Conservation (phyloP, 2,888 invertebrate genomes). For the Drosophila cyrtoloma region DNA sequence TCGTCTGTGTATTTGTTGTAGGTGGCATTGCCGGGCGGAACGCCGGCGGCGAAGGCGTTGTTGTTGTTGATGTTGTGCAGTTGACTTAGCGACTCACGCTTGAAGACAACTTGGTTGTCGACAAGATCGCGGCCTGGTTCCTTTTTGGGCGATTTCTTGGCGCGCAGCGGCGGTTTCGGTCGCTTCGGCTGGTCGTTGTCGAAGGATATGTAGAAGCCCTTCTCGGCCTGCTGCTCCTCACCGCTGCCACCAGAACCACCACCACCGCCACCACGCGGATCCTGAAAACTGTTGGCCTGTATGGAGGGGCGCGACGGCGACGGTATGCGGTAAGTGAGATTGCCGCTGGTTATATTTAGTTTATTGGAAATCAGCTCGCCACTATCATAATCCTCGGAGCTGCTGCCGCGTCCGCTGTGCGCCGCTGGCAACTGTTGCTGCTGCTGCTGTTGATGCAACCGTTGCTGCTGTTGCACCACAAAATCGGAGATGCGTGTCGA, state of each 20-base stretch:
- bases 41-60: slow-evolving; percentile 70
- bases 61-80: slow-evolving; percentile 86
- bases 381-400: slow-evolving; percentile 86
- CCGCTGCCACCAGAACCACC: slow-evolving; percentile 69
- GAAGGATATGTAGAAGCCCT: slow-evolving; percentile 97
- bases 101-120: slow-evolving; percentile 75
- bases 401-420: slow-evolving; percentile 87
- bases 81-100: slow-evolving; percentile 83
- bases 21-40: slow-evolving; percentile 75
- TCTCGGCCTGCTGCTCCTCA: slow-evolving; percentile 87
- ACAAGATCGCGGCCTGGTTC: slow-evolving; percentile 86
- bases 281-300: slow-evolving; percentile 90
- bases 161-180: slow-evolving; percentile 94
- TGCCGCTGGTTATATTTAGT: slow-evolving; percentile 94
- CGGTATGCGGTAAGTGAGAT: slow-evolving; percentile 94
- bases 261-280: slow-evolving; percentile 75
- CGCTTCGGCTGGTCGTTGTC: slow-evolving; percentile 95
- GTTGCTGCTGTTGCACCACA: slow-evolving; percentile 64
- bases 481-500: slow-evolving; percentile 77
- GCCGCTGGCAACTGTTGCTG: slow-evolving; percentile 54
- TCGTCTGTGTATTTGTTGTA: slow-evolving; percentile 84
- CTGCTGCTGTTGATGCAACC: slow-evolving; percentile 55
- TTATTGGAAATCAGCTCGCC: slow-evolving; percentile 84
- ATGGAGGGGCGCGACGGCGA: slow-evolving; percentile 93
- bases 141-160: slow-evolving; percentile 92